A percentile compares a stretch with the other conserved stretches of the same genome.
Conservation (phyloP, 1,140 invertebrate species). For the Zeugodacus cucurbitae region DNA sequence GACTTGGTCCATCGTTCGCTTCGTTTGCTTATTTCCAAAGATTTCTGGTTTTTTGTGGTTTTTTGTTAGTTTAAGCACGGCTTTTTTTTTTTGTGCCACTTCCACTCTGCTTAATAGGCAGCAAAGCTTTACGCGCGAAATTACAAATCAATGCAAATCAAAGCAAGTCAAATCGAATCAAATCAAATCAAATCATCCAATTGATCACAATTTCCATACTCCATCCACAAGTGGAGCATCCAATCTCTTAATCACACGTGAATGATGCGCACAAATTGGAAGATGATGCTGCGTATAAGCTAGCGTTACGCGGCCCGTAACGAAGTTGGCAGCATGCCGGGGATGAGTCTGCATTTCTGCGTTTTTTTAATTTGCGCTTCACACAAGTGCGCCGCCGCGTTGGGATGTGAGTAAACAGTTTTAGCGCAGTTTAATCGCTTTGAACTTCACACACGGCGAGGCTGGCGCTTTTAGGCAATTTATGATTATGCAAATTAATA, state of each 20-base stretch:
- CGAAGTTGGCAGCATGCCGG: not conserved
- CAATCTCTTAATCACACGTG: not conserved
- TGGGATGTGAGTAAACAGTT: not conserved
- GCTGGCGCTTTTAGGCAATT: not conserved
- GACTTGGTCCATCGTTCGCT: not conserved
- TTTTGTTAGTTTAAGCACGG: not conserved
- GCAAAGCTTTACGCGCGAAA: constrained; percentile 10
- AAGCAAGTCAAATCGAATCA: not conserved
- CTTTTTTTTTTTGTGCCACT: not conserved
- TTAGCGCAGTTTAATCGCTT: not conserved
- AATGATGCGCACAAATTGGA: constrained; percentile 31
- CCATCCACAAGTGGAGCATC: not conserved
- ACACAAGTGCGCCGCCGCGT: no score
- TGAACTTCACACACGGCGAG: not conserved
- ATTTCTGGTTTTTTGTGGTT: not conserved
- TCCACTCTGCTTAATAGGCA: not conserved
- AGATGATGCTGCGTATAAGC: not conserved
- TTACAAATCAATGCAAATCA: constrained; percentile 24
- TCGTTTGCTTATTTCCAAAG: not conserved
- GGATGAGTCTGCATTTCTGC: not conserved
- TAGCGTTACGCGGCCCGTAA: not conserved
- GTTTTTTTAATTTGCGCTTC: no score
- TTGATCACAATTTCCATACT: not conserved
- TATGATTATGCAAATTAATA: not conserved
- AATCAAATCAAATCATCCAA: constrained; percentile 4